Conservation (phyloP, 2,797 vertebrate genomes). For the Thripadectes ignobilis region DNA sequence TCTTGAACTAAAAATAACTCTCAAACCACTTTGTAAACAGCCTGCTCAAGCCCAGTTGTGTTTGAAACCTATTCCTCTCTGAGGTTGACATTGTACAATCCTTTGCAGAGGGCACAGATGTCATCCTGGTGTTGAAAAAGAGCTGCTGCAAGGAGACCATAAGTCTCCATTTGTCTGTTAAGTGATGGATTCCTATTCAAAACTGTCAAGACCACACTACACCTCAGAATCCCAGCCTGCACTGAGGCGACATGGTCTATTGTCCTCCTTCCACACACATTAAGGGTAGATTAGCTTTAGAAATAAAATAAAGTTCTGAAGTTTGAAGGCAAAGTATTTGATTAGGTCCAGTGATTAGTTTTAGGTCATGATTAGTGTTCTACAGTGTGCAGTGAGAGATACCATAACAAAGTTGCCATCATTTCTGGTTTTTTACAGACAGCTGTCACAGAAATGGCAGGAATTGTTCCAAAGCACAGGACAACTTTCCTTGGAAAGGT, state of each 20-base stretch:
- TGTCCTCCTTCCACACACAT: background rate
- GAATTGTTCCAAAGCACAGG: background rate
- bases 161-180: constrained; percentile 13
- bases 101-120: constrained; percentile 15
- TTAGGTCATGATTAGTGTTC: background rate
- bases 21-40: background rate
- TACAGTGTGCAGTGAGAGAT: background rate
- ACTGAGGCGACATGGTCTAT: background rate
- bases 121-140: constrained; percentile 5
- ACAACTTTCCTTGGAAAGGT: background rate
- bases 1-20: background rate
- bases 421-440: background rate
- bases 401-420: background rate
- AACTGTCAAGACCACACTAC: background rate
- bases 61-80: background rate
- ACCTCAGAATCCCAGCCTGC: background rate
- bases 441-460: background rate
- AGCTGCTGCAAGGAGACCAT: background rate
- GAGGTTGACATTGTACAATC: background rate
- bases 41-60: background rate
- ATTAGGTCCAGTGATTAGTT: background rate
- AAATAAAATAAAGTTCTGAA: constrained; percentile 34
- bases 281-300: background rate
- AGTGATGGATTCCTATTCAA: constrained; percentile 31
- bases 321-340: background rate